phyloP scores from a whole-genome alignment of 2,888 invertebrate species.

The Andrena praecox region DNA sequence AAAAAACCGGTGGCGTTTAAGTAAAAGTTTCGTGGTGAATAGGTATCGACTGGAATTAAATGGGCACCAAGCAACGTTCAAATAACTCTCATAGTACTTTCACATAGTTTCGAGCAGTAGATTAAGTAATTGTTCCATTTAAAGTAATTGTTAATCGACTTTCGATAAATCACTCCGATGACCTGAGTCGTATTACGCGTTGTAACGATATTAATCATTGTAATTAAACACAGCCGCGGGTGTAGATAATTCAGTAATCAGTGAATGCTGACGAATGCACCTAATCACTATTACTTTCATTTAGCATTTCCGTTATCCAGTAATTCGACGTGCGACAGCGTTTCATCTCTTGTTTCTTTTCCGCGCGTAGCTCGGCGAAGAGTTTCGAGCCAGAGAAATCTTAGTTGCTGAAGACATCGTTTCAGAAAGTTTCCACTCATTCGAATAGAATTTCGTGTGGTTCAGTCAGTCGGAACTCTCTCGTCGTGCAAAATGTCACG shows the following conservation, averaged over 20 bases:
- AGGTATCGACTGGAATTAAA: slow-evolving; percentile 35
- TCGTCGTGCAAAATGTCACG: slow-evolving; percentile 20
- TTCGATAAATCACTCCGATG: background rate
- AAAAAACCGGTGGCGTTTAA: slow-evolving; percentile 4
- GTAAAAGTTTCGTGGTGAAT: slow-evolving; percentile 2
- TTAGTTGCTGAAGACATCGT: background rate
- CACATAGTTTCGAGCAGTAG: background rate
- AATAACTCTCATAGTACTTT: background rate
- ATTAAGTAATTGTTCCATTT: too few relatives aligned
- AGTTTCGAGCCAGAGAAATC: background rate
- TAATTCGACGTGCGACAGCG: background rate
- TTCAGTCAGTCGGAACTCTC: slow-evolving; percentile 28
- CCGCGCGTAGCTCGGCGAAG: background rate
- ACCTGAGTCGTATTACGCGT: background rate
- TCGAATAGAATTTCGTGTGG: slow-evolving; percentile 6
- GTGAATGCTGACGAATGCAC: background rate
- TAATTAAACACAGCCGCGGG: background rate
- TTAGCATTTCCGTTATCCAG: background rate
- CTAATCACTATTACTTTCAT: background rate
- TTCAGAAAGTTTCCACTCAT: background rate
- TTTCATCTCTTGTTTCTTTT: too few relatives aligned
- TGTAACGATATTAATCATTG: background rate
- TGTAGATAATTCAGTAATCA: background rate
- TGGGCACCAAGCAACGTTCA: background rate
- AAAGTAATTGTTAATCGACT: background rate